Conservation (phyloP, 2,888 invertebrate genomes). For the Aphelenchoides bicaudatus region DNA sequence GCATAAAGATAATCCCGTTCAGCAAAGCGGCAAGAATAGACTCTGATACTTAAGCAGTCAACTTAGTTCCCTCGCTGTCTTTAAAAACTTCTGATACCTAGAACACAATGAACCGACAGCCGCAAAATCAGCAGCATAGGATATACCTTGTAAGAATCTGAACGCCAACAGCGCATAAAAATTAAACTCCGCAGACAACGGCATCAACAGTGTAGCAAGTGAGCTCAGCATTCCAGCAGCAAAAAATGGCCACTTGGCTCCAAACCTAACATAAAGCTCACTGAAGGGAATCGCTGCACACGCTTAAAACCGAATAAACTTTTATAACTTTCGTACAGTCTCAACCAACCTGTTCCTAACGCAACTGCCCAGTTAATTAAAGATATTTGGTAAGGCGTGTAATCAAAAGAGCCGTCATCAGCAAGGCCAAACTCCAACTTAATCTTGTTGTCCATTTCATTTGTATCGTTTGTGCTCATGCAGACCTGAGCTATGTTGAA, state of each 20-base stretch:
- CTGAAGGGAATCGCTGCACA: slow-evolving; percentile 10
- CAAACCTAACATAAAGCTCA: slow-evolving; percentile 8
- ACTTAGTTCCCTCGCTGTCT: no score
- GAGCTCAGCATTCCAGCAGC: slow-evolving; percentile 9
- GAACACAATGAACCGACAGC: slow-evolving; percentile 35
- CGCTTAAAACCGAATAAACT: no score
- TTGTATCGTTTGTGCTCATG: no score
- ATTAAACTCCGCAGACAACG: slow-evolving; percentile 7
- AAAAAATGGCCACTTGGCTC: slow-evolving; percentile 16
- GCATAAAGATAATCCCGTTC: no score
- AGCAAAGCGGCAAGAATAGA: no score
- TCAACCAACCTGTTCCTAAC: background rate
- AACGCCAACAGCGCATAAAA: slow-evolving; percentile 8
- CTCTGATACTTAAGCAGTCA: no score
- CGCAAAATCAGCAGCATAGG: slow-evolving; percentile 40
- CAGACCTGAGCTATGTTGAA: no score
- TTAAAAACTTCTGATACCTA: no score
- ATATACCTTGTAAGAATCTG: slow-evolving; percentile 23
- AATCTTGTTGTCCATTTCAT: no score
- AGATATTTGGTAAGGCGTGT: slow-evolving; percentile 38
- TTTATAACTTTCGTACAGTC: no score
- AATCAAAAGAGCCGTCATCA: no score
- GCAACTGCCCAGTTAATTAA: slow-evolving; percentile 47
- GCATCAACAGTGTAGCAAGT: slow-evolving; percentile 12
- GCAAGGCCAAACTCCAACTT: no score